Conservation (phyloP, 2,888 invertebrate species). For the Eucriotettix oculatus region DNA sequence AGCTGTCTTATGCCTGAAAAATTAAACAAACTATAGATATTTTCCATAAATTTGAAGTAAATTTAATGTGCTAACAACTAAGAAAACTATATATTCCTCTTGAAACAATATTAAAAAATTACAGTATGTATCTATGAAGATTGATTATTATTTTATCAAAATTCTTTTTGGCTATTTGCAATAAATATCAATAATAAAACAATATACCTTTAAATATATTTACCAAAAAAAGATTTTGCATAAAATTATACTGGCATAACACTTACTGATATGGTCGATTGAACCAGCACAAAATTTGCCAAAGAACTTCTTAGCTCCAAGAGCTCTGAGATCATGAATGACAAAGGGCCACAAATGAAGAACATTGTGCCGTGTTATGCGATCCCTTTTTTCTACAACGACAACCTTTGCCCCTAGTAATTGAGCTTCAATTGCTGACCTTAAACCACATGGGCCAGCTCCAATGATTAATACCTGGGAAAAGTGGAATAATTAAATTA, state of each 20-base stretch:
- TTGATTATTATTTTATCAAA: too few species aligned
- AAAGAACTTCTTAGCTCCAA: slow-evolving; percentile 96
- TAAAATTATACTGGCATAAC: neutral
- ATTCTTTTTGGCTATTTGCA: too few species aligned
- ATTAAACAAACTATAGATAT: neutral
- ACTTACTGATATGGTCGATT: slow-evolving; percentile 88
- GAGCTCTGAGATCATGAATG: slow-evolving; percentile 79
- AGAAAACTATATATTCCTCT: neutral
- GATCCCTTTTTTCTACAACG: slow-evolving; percentile 87
- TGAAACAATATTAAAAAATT: too few species aligned
- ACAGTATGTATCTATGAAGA: too few species aligned
- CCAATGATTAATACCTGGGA: slow-evolving; percentile 72
- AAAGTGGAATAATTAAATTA: neutral
- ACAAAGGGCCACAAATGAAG: slow-evolving; percentile 97
- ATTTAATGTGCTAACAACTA: neutral
- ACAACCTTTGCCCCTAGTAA: slow-evolving; percentile 89
- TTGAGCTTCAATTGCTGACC: slow-evolving; percentile 92
- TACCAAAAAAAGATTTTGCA: too few species aligned
- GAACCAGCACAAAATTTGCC: slow-evolving; percentile 97
- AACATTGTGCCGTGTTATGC: slow-evolving; percentile 90
- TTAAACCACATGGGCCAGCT: slow-evolving; percentile 86
- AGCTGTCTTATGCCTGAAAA: slow-evolving; percentile 65
- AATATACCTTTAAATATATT: too few species aligned
- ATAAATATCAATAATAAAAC: too few species aligned
- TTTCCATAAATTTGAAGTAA: neutral